Base-by-base conservation (phyloP, 2,888 invertebrate genomes). In the Perithous albicinctus region DNA sequence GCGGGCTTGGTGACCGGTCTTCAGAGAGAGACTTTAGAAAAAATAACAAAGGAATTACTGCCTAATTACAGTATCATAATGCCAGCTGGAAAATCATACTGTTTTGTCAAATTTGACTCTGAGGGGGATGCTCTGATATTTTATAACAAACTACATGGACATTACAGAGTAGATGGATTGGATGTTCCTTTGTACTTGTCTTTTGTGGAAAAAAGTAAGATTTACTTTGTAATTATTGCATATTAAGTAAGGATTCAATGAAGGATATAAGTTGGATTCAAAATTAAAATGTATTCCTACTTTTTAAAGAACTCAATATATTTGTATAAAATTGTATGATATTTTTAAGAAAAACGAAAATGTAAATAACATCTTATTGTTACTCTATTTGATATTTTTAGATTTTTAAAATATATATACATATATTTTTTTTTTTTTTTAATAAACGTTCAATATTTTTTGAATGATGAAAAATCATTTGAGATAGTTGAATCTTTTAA, bases 1-100 rank as follows among this genome's bases (percentile, higher is more conserved):
- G 96, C 96, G 29, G 98, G 98, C 0, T 94, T 98, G 80, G 96
- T 96, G 1, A 97, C 96, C 85, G 97, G 97, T 4, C 93, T 97
- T 23, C 94, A 95, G 4, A 95, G 96, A 90, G 95, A 96, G 88
- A 90, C 93, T 61, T 89, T 98, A 8, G 89, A 95, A 4, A 90
- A 94, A 51, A 90, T 95, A 4, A 94, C 95, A 70, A 89, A 93
- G 3, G 89, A 93, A 74, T 93, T 93, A 90, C 95, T 96, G 0
- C 79, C 89, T 23, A 90, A 96, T 1, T 94, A 94, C 20, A 94
- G 95, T 63, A 94, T 97, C 43, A 91, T 95, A 41, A 95, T 98
- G 94, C 91, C 96, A 81, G 96, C 96, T 20, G 95, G 96, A 77
- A 97, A 98, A 93, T 96, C 98, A 0, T 97, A 97, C 90, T 96